phyloP scores from a whole-genome alignment of 2,888 invertebrate genomes.

The Sinelater perroti region DNA sequence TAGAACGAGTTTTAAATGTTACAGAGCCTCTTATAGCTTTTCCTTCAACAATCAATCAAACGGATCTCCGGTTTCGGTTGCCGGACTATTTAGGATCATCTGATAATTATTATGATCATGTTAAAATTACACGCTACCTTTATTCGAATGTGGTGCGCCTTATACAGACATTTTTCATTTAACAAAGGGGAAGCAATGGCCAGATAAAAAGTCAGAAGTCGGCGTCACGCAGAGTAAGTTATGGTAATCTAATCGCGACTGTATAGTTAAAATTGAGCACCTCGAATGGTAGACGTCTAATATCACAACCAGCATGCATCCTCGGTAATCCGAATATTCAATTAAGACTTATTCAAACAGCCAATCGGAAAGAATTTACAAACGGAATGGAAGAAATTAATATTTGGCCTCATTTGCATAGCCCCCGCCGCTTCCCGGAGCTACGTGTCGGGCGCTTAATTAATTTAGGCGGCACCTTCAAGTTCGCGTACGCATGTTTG shows the following conservation, averaged over 20 bases:
- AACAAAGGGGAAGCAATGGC: slow-evolving; percentile 12
- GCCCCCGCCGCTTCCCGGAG: neutral
- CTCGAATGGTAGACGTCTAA: slow-evolving; percentile 22
- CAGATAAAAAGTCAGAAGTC: slow-evolving; percentile 26
- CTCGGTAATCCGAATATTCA: slow-evolving; percentile 33
- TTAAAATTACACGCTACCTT: slow-evolving; percentile 17
- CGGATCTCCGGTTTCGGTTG: slow-evolving; percentile 8
- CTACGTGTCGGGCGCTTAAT: slow-evolving; percentile 1
- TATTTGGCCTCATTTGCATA: slow-evolving; percentile 4
- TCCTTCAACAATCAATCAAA: slow-evolving; percentile 2
- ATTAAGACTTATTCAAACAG: slow-evolving; percentile 31
- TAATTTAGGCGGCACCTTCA: neutral
- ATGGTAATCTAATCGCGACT: slow-evolving; percentile 31
- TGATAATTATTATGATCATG: slow-evolving; percentile 12
- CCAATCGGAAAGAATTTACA: slow-evolving; percentile 13
- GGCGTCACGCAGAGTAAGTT: slow-evolving; percentile 28
- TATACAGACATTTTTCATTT: slow-evolving; percentile 17
- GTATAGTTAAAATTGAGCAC: slow-evolving; percentile 23
- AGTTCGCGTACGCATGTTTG: slow-evolving; percentile 5
- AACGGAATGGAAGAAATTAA: slow-evolving; percentile 13
- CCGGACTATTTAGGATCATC: slow-evolving; percentile 8
- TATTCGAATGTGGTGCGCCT: slow-evolving; percentile 4
- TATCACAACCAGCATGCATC: slow-evolving; percentile 30
- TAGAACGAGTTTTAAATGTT: no score
- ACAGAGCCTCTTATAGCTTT: neutral